Percentiles rank a stretch among this genome's conserved stretches.
These are phyloP conservation scores for Scaptomyza tumidula DNA, from an alignment of 2,888 invertebrate genomes.

Conservation along the genomic window DNA sequence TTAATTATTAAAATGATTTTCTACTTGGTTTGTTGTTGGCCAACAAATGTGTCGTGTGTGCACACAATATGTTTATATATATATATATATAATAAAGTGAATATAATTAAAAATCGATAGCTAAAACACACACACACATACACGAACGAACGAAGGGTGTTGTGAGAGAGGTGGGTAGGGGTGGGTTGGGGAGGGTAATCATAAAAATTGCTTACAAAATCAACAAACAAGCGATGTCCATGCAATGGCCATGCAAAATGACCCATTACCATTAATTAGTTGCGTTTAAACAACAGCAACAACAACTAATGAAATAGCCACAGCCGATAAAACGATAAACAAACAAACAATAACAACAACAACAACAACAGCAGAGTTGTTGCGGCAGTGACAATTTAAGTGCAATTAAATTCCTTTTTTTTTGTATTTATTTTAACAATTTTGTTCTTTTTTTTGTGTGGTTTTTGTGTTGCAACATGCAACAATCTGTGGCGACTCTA, in stretches of 20 bases:
- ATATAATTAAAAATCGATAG: conserved; percentile 63
- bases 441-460: conserved; percentile 3
- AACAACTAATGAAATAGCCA: conserved; percentile 68
- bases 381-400: conserved; percentile 77
- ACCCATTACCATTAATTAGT: conserved; percentile 78
- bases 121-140: conserved; percentile 27
- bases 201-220: conserved; percentile 73
- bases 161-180: background rate
- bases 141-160: too few species aligned
- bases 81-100: conserved; percentile 2
- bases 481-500: conserved; percentile 43
- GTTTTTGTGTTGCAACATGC: conserved; percentile 57
- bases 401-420: conserved; percentile 64
- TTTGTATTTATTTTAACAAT: conserved; percentile 6
- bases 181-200: background rate
- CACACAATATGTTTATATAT: background rate
- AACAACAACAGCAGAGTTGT: conserved; percentile 52
- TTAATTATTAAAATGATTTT: background rate
- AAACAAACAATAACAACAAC: conserved; percentile 48
- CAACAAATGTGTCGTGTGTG: conserved; percentile 54
- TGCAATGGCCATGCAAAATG: conserved; percentile 79
- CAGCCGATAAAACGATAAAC: conserved; percentile 71
- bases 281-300: conserved; percentile 66
- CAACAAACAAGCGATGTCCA: conserved; percentile 72
- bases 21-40: conserved; percentile 5